These are phyloP conservation scores for Corythornis cristatus DNA, from an alignment of 2,113 vertebrate species.

Conservation along the genomic window DNA sequence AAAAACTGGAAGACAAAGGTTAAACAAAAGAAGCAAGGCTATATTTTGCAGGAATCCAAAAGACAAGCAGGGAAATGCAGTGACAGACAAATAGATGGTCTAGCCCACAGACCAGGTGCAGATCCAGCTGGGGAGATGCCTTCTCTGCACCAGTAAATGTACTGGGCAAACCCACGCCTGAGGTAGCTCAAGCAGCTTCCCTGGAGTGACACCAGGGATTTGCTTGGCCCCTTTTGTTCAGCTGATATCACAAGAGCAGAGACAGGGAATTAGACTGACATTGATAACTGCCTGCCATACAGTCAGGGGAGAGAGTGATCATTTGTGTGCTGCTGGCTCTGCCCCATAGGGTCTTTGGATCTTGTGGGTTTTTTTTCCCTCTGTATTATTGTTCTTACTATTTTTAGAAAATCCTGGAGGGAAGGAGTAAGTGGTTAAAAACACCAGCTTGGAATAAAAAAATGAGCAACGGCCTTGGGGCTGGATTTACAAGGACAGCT, in stretches of 20 bases:
- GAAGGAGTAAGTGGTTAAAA: background rate
- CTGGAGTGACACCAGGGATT: background rate
- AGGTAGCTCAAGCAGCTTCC: background rate
- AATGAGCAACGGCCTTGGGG: background rate
- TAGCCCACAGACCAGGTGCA: background rate
- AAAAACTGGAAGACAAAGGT: slow-evolving; percentile 58
- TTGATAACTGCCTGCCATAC: background rate
- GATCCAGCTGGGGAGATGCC: background rate
- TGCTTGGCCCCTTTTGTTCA: slow-evolving; percentile 1
- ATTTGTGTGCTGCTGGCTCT: background rate
- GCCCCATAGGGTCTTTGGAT: background rate
- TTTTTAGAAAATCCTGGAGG: background rate
- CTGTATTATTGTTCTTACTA: background rate
- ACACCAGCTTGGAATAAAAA: background rate
- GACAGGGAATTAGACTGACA: background rate
- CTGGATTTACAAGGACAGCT: background rate
- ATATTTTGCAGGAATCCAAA: slow-evolving; percentile 13
- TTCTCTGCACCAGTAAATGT: background rate
- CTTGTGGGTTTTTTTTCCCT: rapidly evolving
- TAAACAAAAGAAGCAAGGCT: slow-evolving; percentile 39
- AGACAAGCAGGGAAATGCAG: background rate
- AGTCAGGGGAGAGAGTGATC: background rate
- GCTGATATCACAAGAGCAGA: background rate
- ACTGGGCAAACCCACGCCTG: background rate
- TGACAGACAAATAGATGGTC: background rate